Conservation (phyloP, 2,113 vertebrate species). For the Eira barbara region DNA sequence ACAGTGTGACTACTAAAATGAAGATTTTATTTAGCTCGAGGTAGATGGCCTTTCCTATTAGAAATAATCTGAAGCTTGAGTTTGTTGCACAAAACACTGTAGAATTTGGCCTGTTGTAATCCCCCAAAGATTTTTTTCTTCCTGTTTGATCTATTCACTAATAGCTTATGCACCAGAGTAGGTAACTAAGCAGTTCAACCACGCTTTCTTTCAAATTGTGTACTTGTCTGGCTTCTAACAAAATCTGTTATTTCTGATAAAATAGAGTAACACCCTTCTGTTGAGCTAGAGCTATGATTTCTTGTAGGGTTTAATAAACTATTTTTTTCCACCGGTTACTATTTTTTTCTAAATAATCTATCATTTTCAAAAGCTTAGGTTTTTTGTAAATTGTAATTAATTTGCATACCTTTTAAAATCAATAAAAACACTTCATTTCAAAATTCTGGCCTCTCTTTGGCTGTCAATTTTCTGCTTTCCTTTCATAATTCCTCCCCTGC, state of each 20-base stretch:
- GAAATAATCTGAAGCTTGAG: background rate
- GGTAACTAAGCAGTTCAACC: background rate
- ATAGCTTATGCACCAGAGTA: background rate
- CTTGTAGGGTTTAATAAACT: constrained; percentile 11
- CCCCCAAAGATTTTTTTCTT: background rate
- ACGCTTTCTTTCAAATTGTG: constrained; percentile 23
- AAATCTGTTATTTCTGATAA: background rate
- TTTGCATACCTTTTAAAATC: constrained; percentile 79
- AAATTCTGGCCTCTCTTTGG: constrained; percentile 74
- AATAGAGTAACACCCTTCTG: background rate
- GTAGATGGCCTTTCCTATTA: background rate
- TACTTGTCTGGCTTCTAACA: background rate
- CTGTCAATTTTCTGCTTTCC: constrained; percentile 75
- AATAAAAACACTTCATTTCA: constrained; percentile 68
- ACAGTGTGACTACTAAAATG: background rate
- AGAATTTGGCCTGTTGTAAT: background rate
- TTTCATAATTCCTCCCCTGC: constrained; percentile 81
- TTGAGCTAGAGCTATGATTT: constrained; percentile 35
- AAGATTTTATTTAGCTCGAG: background rate
- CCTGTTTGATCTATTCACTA: constrained; percentile 24
- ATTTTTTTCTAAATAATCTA: constrained; percentile 39
- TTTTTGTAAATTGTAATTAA: constrained; percentile 77
- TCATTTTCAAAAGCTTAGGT: constrained; percentile 49
- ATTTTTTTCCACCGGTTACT: background rate
- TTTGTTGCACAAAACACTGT: background rate